Percentiles rank a stretch among this genome's conserved stretches.
Conservation (phyloP, 1,140 invertebrate genomes). For the Lucilia sericata region DNA sequence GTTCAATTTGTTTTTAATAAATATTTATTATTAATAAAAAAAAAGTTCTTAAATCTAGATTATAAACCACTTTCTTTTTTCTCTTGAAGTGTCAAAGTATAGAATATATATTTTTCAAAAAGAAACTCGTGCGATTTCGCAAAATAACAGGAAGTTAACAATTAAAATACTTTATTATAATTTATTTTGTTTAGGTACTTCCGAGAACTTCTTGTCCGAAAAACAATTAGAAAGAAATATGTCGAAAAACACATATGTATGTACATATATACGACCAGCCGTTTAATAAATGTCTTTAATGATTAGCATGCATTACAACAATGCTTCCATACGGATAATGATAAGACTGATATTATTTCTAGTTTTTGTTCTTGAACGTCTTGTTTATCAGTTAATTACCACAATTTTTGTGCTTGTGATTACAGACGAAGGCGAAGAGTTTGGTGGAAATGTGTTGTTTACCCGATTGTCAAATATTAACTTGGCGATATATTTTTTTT, state of each 20-base stretch:
- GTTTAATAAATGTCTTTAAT: not conserved
- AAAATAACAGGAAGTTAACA: not conserved
- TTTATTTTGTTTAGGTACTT: not conserved
- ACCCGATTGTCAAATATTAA: not conserved
- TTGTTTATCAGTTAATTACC: constrained; percentile 21
- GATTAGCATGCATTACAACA: not conserved
- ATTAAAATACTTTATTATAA: not conserved
- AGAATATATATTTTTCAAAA: too few species aligned
- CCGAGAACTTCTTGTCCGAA: not conserved
- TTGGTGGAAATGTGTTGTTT: not conserved
- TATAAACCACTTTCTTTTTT: not conserved
- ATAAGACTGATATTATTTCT: not conserved
- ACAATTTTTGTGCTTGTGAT: not conserved
- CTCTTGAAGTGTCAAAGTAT: not conserved
- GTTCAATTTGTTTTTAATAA: constrained; percentile 6
- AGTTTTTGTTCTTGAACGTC: not conserved
- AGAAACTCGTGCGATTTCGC: not conserved
- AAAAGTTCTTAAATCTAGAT: not conserved
- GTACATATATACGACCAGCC: too few species aligned
- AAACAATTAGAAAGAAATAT: not conserved
- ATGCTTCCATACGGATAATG: not conserved
- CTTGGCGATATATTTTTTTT: not conserved
- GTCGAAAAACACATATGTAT: too few species aligned
- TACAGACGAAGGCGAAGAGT: not conserved
- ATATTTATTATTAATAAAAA: not conserved